These are phyloP conservation scores for Procambarus virginalis DNA, from an alignment of 1,140 invertebrate species.

Conservation along the genomic window DNA sequence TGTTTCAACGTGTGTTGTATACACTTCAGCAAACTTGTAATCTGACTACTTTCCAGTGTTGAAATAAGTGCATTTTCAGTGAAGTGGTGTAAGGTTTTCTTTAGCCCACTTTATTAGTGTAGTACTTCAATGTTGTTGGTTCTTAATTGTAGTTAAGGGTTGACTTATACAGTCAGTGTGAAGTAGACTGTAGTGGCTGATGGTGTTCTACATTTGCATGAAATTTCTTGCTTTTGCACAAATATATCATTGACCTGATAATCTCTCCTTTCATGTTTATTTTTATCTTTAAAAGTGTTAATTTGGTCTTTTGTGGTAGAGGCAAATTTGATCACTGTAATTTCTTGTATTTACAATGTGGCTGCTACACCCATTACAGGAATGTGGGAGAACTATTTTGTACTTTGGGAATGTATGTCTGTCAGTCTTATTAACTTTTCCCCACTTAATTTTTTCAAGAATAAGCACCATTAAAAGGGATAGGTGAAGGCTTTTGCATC, in stretches of 20 bases:
- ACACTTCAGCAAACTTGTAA: too few species aligned
- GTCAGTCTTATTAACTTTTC: too few species aligned
- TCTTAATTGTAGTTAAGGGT: background rate
- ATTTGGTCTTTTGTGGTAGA: background rate
- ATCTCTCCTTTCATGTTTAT: too few species aligned
- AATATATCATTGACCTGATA: background rate
- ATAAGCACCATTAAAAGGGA: too few species aligned
- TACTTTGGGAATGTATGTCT: background rate
- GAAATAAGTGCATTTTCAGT: background rate
- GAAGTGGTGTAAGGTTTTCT: background rate
- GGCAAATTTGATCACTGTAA: background rate
- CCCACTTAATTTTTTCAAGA: too few species aligned
- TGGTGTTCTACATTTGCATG: background rate
- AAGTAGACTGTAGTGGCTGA: background rate
- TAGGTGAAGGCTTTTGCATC: too few species aligned
- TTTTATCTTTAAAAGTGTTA: background rate
- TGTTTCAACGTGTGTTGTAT: too few species aligned
- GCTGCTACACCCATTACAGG: background rate
- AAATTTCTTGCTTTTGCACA: background rate
- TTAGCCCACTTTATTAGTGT: background rate
- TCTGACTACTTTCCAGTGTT: background rate
- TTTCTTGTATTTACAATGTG: background rate
- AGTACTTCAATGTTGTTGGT: background rate
- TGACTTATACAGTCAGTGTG: background rate
- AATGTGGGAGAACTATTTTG: background rate